Conservation (phyloP, 2,797 vertebrate species). For the Phrynocephalus guinanensis region DNA sequence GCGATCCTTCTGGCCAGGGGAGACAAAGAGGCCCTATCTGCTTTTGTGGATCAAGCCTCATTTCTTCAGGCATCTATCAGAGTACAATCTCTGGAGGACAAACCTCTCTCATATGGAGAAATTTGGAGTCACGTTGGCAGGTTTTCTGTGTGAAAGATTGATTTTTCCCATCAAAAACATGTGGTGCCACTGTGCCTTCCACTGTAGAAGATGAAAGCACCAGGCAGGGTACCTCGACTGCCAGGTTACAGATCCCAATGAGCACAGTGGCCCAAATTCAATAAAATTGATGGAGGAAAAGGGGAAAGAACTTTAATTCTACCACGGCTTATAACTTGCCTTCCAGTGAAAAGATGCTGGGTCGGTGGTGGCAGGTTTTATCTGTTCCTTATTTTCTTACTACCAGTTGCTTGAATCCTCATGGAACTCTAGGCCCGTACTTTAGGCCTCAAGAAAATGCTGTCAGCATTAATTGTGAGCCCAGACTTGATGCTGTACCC, state of each 20-base stretch:
- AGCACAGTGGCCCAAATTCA: neutral
- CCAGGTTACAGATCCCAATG: neutral
- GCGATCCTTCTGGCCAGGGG: too few species aligned
- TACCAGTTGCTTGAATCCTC: too few species aligned
- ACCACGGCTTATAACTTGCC: neutral
- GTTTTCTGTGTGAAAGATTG: neutral
- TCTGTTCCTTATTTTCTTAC: too few species aligned
- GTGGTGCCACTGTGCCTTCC: neutral
- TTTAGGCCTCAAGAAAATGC: too few species aligned
- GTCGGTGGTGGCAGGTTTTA: too few species aligned
- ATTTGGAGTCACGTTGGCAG: neutral
- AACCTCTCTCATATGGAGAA: neutral
- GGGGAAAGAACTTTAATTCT: neutral
- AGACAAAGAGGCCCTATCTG: too few species aligned
- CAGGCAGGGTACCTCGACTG: neutral
- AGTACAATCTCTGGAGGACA: neutral
- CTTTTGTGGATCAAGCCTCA: too few species aligned
- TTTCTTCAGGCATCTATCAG: too few species aligned
- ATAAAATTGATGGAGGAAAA: neutral
- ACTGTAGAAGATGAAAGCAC: neutral
- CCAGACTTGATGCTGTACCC: too few species aligned
- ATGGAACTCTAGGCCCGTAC: too few species aligned
- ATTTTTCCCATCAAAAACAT: neutral
- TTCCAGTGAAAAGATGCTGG: neutral
- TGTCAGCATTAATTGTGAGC: too few species aligned